Evolutionary conservation across 2,888 invertebrate genomes (phyloP).

Genomic region (Dasysyrphus tricinctus): DNA sequence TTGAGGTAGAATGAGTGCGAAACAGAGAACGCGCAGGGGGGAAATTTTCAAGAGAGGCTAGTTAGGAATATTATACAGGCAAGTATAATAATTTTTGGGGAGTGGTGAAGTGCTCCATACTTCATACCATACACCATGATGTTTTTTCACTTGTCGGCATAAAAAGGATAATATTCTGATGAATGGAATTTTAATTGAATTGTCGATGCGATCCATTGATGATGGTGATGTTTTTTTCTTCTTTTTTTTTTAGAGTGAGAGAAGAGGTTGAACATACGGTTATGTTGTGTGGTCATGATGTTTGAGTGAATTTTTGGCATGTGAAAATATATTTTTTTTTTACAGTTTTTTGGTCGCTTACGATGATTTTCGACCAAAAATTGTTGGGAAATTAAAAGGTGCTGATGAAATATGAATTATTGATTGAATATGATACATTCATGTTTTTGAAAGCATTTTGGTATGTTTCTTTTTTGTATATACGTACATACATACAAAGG

Average conservation of each 20-base stretch:
- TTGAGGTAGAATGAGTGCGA: conserved; percentile 40
- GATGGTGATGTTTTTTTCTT: conserved; percentile 17
- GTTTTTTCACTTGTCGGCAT: conserved; percentile 68
- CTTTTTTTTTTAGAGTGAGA: background rate
- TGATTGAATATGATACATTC: conserved; percentile 42
- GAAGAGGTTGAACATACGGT: background rate
- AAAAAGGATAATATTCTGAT: conserved; percentile 70
- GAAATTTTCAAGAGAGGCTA: conserved; percentile 23
- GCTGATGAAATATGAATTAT: conserved; percentile 65
- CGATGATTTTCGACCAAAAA: conserved; percentile 60
- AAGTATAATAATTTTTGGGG: conserved; percentile 17
- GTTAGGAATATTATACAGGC: conserved; percentile 19
- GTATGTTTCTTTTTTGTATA: no score
- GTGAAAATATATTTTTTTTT: background rate
- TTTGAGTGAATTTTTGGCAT: conserved; percentile 58
- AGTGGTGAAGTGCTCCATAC: background rate
- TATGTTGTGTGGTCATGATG: conserved; percentile 30
- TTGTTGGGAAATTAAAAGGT: conserved; percentile 46
- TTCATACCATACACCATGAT: background rate
- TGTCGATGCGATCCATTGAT: conserved; percentile 61
- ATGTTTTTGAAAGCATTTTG: background rate
- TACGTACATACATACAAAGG: no score
- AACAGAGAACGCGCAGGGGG: background rate
- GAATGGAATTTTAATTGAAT: conserved; percentile 74
- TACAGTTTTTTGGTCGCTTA: background rate